Percentiles rank a stretch among this genome's conserved stretches.
These are phyloP conservation scores for Galerucella nymphaeae DNA, from an alignment of 2,888 invertebrate species.

Conservation along the genomic window DNA sequence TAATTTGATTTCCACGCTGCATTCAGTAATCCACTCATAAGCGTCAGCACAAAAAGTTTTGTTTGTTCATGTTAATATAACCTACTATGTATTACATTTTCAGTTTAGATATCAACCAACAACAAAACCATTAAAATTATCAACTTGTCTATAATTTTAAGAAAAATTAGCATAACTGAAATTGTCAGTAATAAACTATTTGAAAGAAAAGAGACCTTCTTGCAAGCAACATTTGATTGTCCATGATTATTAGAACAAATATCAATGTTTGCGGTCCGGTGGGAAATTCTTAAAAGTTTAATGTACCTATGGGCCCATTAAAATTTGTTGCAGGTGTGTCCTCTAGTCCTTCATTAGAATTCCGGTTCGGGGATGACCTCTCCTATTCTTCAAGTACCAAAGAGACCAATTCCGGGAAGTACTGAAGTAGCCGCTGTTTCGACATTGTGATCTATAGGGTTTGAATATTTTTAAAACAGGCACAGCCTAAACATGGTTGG, in stretches of 20 bases:
- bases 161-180: neutral
- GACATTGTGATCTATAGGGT: slow-evolving; percentile 29
- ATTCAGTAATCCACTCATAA: too few relatives aligned
- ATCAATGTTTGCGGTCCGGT: slow-evolving; percentile 4
- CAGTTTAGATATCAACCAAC: neutral
- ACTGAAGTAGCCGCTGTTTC: slow-evolving; percentile 18
- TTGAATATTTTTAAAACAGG: slow-evolving; percentile 26
- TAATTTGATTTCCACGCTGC: too few relatives aligned
- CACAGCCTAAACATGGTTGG: slow-evolving; percentile 19
- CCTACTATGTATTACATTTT: too few relatives aligned
- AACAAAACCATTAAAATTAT: neutral
- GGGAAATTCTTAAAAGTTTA: slow-evolving; percentile 31
- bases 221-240: slow-evolving; percentile 1
- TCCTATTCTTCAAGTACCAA: slow-evolving; percentile 25
- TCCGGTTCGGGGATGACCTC: slow-evolving; percentile 10
- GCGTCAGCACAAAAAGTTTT: too few relatives aligned
- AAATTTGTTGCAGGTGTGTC: slow-evolving; percentile 20
- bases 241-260: neutral
- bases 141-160: neutral
- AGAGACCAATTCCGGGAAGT: slow-evolving; percentile 19
- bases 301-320: slow-evolving; percentile 36
- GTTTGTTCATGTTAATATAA: too few relatives aligned
- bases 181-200: neutral
- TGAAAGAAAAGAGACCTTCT: neutral
- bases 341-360: slow-evolving; percentile 17